Conservation (phyloP, 1,140 invertebrate genomes). For the Drosophila obscura region DNA sequence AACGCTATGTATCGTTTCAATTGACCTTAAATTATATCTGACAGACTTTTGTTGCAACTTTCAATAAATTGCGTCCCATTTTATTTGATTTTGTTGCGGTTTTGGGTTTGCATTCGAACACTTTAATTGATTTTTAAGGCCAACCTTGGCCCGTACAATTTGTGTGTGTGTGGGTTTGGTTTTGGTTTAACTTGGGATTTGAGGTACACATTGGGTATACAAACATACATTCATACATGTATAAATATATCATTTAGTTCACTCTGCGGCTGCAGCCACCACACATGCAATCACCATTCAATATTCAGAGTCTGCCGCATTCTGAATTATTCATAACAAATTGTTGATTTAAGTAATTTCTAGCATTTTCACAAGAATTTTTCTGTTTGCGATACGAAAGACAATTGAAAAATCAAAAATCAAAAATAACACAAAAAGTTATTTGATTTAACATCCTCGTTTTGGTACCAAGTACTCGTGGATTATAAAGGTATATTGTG, state of each 20-base stretch:
- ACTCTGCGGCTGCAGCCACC: conserved; percentile 30
- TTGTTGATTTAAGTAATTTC: conserved; percentile 66
- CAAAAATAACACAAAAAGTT: conserved; percentile 7
- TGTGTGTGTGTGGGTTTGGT: conserved; percentile 8
- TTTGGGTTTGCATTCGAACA: conserved; percentile 51
- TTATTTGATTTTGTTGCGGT: conserved; percentile 48
- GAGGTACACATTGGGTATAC: conserved; percentile 16
- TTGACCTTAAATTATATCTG: conserved; percentile 56
- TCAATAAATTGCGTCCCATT: conserved; percentile 34
- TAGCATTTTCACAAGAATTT: conserved; percentile 56
- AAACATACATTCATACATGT: conserved; percentile 11
- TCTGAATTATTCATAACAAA: conserved; percentile 68
- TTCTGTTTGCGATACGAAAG: too few species aligned
- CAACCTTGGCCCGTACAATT: conserved; percentile 30
- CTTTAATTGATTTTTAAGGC: conserved; percentile 74
- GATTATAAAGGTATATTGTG: too few species aligned
- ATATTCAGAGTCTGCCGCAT: conserved; percentile 15
- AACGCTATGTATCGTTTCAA: too few species aligned
- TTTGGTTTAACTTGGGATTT: not conserved
- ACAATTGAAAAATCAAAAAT: conserved; percentile 8
- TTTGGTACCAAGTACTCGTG: too few species aligned
- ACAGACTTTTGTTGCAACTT: conserved; percentile 46
- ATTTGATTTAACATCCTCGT: not conserved
- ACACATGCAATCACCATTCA: conserved; percentile 50
- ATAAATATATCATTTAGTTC: conserved; percentile 7